Evolutionary conservation across 2,113 vertebrate genomes (phyloP), one percentile per base, ranked within the genome.

Genomic region (Ibidorhyncha struthersii): DNA sequence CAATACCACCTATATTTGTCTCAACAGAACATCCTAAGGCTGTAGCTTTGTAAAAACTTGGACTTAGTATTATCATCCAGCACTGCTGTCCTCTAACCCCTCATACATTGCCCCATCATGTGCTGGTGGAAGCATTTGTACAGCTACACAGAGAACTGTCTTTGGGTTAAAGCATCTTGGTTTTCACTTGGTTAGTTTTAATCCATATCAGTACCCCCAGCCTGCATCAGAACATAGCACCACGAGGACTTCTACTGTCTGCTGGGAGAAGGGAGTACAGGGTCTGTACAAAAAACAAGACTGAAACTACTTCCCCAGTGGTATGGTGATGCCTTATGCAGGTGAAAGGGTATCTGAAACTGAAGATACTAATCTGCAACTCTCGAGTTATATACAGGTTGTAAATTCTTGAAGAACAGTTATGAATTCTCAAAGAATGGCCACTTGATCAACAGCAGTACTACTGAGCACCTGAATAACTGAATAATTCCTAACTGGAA

Each of bases 101-200:
- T 88, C 0, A 0, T 17, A 34, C 22, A 14, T 7, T 43, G 23
- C 8, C 41, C 29, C 36, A 26, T 29, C 29, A 5, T 3, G 10
- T 43, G 53, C 58, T 34, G 29, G 25, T 47, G 14, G 17, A 85
- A 67, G 20, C 49, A 38, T 38, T 27, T 50, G 47, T 20, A 55
- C 25, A 62, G 21, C 27, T 34, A 41, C 49, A 71, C 30, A 92
- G 45, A 88, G 76, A 87, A 59, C 4, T 41, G 2, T 8, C 15
- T 52, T 61, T 61, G 11, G 7, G 21, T 56, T 88, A 63, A 88
- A 41, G 29, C 13, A 79, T 3, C 38, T 80, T 22, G 7, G 50
- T 86, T 72, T 36, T 53, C 17, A 30, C 77, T 52, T 13, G 11
- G 8, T 58, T 63, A 58, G 22, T 47, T 80, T 62, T 27, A 78